Base-by-base conservation (phyloP, 2,888 invertebrate genomes). In the Willowsia nigromaculata region DNA sequence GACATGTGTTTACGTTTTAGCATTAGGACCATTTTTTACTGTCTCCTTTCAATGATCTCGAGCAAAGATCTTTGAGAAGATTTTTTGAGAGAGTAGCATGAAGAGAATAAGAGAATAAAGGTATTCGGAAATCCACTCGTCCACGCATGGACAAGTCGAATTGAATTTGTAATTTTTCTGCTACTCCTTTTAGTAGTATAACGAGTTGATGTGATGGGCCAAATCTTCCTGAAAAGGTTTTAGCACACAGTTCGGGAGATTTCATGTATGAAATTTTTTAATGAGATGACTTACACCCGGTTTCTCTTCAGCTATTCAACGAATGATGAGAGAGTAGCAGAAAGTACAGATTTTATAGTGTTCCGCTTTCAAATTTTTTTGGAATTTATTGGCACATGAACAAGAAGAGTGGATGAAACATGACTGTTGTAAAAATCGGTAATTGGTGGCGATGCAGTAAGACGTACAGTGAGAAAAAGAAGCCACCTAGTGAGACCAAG, bases 331-430 rank as follows among this genome's bases (percentile, higher is more conserved):
- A 47, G 76, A 47, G 47, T 2, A 50, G 25, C n/a, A n/a, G n/a
- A n/a, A n/a, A n/a, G 37, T 43, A n/a, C 5, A 37, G 18, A 53
- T 59, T 27, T 13, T 53, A 9, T 15, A 65, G 40, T 18, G 71
- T 71, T 71, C 37, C 25, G 43, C 71, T 18, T 71, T 71, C 18
- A 71, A 40, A 71, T 7, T 43, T 43, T 71, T 43, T 11, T 9
- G 84, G 74, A 56, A 84, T 85, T 53, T 53, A 40, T 85, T 85
- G 74, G 74, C 84, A 85, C 25, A 37, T 22, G 30, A 13, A 50
- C 74, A 85, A 74, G 27, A 85, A 43, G 9, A 9, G 47, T 47
- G 2, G n/a, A 47, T 53, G 50, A 53, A 18, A 47, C 18, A 53
- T 53, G 50, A 18, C 50, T 18, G 50, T 18, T 18, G 50, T 7